Evolutionary conservation across 2,113 vertebrate species (phyloP).

Genomic region (Zapornia atra): DNA sequence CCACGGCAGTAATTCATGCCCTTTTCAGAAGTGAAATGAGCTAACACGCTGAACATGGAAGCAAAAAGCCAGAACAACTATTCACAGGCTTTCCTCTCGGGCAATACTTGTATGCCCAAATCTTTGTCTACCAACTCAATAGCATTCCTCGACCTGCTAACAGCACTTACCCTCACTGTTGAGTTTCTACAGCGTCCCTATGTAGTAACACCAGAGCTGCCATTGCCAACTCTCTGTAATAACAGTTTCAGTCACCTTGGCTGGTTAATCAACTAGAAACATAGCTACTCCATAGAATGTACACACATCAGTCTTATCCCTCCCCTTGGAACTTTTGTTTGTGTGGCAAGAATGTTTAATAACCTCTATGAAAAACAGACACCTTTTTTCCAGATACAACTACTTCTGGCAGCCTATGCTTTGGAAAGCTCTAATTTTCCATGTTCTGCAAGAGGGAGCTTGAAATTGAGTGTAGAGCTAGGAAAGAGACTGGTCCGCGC

Average conservation of each 20-base stretch:
- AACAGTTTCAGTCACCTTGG: background rate
- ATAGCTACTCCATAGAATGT: background rate
- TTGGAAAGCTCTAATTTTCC: background rate
- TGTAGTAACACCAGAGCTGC: background rate
- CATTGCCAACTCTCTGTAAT: background rate
- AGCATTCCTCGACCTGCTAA: background rate
- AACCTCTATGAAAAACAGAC: background rate
- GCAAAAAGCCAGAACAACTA: background rate
- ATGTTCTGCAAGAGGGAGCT: background rate
- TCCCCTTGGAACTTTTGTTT: background rate
- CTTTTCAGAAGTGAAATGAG: background rate
- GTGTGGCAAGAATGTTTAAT: background rate
- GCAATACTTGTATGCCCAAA: too few relatives aligned
- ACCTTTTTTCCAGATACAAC: rapidly evolving
- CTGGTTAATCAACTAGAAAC: background rate
- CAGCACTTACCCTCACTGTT: background rate
- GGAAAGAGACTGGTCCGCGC: background rate
- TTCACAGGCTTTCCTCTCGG: background rate
- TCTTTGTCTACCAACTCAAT: background rate
- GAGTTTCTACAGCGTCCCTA: background rate
- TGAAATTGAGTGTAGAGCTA: background rate
- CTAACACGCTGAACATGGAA: rapidly evolving
- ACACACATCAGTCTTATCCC: background rate
- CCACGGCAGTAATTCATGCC: background rate
- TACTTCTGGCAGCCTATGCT: background rate